phyloP scores from a whole-genome alignment of 2,113 vertebrate genomes.

The Trogon surrucura region DNA sequence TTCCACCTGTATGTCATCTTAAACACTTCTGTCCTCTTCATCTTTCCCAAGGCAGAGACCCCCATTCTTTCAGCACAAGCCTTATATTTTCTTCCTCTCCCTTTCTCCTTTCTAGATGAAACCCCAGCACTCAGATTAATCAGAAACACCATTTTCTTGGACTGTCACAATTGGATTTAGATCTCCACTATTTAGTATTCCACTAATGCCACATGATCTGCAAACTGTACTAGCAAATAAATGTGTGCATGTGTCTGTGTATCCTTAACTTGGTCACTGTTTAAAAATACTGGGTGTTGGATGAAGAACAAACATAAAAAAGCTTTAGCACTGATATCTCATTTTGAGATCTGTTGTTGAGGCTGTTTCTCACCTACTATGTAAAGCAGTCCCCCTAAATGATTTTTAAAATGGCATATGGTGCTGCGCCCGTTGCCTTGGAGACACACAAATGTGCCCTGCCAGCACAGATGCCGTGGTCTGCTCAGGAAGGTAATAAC shows the following conservation, averaged over 20 bases:
- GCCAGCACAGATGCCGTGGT: neutral
- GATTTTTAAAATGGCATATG: neutral
- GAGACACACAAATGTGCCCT: neutral
- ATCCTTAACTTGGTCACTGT: neutral
- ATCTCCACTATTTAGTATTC: neutral
- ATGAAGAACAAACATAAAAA: neutral
- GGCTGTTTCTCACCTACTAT: neutral
- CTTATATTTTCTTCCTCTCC: neutral
- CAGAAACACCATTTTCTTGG: neutral
- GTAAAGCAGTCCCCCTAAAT: neutral
- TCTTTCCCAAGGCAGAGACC: neutral
- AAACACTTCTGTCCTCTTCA: neutral
- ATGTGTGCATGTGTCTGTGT: accelerated
- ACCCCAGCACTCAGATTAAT: neutral
- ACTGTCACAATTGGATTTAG: neutral
- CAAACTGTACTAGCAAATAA: neutral
- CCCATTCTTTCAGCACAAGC: neutral
- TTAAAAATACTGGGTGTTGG: neutral
- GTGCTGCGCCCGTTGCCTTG: neutral
- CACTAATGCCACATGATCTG: neutral
- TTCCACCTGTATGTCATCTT: neutral
- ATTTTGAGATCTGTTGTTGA: neutral
- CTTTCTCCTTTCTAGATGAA: neutral
- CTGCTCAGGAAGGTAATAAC: neutral
- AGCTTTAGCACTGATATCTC: neutral